These are phyloP conservation scores for Anastrepha ludens DNA, from an alignment of 1,140 invertebrate species.

Conservation along the genomic window DNA sequence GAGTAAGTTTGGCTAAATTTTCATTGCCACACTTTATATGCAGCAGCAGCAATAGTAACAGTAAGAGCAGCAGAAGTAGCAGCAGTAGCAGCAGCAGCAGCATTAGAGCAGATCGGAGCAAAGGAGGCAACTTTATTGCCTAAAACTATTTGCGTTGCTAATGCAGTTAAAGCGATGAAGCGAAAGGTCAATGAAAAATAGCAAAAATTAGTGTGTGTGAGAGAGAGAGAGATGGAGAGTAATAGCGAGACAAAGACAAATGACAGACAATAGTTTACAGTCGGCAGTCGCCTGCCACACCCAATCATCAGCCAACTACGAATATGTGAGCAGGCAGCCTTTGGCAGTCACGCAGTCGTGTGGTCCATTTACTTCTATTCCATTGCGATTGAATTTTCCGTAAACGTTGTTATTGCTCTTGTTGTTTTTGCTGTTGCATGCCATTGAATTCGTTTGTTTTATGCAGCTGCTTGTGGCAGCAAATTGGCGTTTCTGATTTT, in stretches of 20 bases:
- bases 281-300: slow-evolving; percentile 5
- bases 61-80: too few species aligned
- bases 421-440: background rate
- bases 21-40: slow-evolving; percentile 32
- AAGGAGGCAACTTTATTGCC: slow-evolving; percentile 29
- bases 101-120: background rate
- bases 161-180: slow-evolving; percentile 41
- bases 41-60: background rate
- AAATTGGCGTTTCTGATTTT: slow-evolving; percentile 49
- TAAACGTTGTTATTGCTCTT: background rate
- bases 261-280: background rate
- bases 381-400: slow-evolving; percentile 29
- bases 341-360: slow-evolving; percentile 40
- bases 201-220: background rate
- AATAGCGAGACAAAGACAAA: background rate
- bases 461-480: slow-evolving; percentile 46
- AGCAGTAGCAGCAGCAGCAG: background rate
- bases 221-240: background rate
- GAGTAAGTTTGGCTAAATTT: slow-evolving; percentile 24
- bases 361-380: slow-evolving; percentile 36
- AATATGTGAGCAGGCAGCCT: background rate
- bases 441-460: slow-evolving; percentile 46
- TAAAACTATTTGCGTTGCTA: slow-evolving; percentile 51
- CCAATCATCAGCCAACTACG: background rate
- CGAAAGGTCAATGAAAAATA: slow-evolving; percentile 43